Conservation (phyloP, 2,797 vertebrate genomes). For the Molossus molossus region DNA sequence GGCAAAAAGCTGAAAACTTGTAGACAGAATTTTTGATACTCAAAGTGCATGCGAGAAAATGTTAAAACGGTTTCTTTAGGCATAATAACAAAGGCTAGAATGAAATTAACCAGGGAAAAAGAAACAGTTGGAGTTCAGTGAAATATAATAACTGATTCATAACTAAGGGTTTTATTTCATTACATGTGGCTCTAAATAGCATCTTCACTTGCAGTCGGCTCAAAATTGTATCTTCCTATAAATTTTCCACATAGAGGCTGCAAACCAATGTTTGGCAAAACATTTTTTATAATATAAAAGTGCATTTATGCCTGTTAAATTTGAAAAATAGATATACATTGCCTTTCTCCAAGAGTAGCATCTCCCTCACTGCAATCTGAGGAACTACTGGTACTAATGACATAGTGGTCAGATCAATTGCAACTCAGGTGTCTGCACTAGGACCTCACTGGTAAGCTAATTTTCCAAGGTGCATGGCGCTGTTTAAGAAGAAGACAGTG, state of each 20-base stretch:
- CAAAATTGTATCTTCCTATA: constrained; percentile 76
- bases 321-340: constrained; percentile 55
- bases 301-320: constrained; percentile 61
- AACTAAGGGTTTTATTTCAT: constrained; percentile 85
- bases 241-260: constrained; percentile 68
- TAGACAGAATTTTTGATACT: constrained; percentile 83
- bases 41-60: constrained; percentile 76
- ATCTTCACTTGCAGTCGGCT: constrained; percentile 75
- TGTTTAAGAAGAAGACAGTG: background rate
- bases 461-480: background rate
- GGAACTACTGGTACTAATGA: background rate
- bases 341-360: background rate
- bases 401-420: background rate
- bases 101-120: constrained; percentile 85
- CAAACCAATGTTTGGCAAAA: constrained; percentile 70
- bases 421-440: background rate
- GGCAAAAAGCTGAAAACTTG: constrained; percentile 75
- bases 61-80: constrained; percentile 85
- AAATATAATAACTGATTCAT: constrained; percentile 86
- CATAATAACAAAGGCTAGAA: constrained; percentile 83
- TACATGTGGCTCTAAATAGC: constrained; percentile 80
- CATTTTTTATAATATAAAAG: constrained; percentile 69
- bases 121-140: constrained; percentile 85
- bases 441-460: background rate
- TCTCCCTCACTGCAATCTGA: background rate